Evolutionary conservation across 2,113 vertebrate species (phyloP).

Genomic region (Phoenicopterus ruber): DNA sequence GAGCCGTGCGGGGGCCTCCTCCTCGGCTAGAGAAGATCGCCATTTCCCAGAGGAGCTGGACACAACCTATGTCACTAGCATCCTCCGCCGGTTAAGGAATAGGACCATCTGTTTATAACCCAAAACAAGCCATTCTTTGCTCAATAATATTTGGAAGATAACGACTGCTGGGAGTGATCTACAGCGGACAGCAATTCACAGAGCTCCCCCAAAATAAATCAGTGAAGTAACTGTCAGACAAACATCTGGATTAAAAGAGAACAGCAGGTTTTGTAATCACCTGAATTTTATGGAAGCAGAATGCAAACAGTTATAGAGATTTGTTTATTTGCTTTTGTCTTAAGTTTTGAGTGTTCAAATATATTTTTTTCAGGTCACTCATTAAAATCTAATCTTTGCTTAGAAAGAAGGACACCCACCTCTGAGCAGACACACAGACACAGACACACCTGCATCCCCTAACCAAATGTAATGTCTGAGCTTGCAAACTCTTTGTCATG

Average conservation of each 20-base stretch:
- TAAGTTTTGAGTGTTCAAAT: background rate
- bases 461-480: background rate
- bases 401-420: background rate
- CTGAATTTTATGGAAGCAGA: background rate
- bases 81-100: background rate
- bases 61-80: background rate
- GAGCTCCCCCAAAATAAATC: background rate
- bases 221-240: background rate
- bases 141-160: background rate
- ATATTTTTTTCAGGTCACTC: background rate
- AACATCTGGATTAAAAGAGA: background rate
- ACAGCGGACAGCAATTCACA: accelerated
- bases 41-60: background rate
- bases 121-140: background rate
- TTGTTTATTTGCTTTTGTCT: background rate
- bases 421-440: background rate
- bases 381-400: background rate
- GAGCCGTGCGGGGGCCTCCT: background rate
- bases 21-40: background rate
- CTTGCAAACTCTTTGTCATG: slow-evolving; percentile 25
- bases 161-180: background rate
- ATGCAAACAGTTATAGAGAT: background rate
- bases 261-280: background rate
- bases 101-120: background rate
- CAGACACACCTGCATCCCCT: slow-evolving; percentile 1